phyloP scores from a whole-genome alignment of 2,888 invertebrate genomes.

The Tipula confusa region DNA sequence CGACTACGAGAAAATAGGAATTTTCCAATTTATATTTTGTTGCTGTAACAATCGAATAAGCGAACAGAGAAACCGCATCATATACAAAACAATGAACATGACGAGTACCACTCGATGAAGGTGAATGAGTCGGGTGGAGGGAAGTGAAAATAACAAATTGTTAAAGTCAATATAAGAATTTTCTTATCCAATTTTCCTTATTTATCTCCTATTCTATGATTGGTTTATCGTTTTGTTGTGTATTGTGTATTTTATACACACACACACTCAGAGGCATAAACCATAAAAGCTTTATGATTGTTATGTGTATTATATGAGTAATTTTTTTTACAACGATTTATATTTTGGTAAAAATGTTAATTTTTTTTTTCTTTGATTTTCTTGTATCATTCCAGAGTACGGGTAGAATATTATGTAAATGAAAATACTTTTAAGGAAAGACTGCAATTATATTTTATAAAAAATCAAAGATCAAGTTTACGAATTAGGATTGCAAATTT shows the following conservation, averaged over 20 bases:
- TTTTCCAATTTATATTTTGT: background rate
- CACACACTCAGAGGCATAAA: background rate
- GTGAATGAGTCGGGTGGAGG: background rate
- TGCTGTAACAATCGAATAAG: background rate
- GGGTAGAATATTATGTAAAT: constrained; percentile 98
- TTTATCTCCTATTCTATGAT: background rate
- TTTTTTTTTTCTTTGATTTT: constrained; percentile 32
- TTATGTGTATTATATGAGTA: background rate
- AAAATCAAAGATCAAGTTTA: constrained; percentile 98
- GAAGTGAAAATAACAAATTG: background rate
- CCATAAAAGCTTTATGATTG: background rate
- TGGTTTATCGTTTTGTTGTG: background rate
- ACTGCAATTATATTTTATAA: constrained; percentile 98
- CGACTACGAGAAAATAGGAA: background rate
- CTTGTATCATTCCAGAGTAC: constrained; percentile 72
- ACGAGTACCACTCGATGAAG: no score
- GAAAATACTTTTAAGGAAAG: constrained; percentile 98
- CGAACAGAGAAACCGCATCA: background rate
- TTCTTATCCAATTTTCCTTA: background rate
- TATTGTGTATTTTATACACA: constrained; percentile 27
- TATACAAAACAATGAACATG: background rate
- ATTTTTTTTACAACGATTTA: constrained; percentile 33
- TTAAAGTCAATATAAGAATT: background rate
- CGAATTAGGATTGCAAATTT: constrained; percentile 96
- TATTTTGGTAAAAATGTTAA: constrained; percentile 35